Conservation (phyloP, 2,113 vertebrate species). For the Glareola pratincola region DNA sequence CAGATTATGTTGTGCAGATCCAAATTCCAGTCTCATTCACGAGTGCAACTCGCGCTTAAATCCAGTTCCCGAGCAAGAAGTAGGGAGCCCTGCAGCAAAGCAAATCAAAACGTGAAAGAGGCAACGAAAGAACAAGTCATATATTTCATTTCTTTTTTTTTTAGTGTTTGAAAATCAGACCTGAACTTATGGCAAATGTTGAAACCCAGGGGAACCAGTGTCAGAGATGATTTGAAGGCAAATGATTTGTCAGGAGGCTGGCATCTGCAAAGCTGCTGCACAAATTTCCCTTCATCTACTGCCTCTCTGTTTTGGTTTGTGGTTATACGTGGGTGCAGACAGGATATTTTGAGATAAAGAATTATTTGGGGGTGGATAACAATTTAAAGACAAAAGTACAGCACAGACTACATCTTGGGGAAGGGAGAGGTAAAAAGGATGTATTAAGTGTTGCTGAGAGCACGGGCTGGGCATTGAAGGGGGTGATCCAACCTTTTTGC, state of each 20-base stretch:
- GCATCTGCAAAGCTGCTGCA: background rate
- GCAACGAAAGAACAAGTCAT: background rate
- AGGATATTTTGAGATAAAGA: background rate
- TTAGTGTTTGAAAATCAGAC: background rate
- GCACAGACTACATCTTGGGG: background rate
- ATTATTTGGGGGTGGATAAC: background rate
- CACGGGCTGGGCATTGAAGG: background rate
- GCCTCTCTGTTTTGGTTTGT: background rate
- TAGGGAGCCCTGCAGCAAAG: background rate
- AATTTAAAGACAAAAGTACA: background rate
- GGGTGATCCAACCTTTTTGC: background rate
- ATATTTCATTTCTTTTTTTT: background rate
- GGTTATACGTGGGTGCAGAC: background rate
- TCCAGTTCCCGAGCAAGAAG: background rate
- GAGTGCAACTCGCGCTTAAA: background rate
- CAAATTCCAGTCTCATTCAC: conserved; percentile 48
- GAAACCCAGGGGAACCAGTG: background rate
- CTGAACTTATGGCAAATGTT: background rate
- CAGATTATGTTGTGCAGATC: conserved; percentile 43
- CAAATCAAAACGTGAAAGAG: background rate
- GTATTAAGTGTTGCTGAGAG: background rate
- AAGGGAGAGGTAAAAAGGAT: background rate
- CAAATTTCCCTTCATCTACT: background rate
- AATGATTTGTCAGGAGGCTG: background rate
- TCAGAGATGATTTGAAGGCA: background rate